A percentile compares a stretch with the other conserved stretches of the same genome.
Conservation (phyloP, 2,888 invertebrate species). For the Troglohyphantes excavatus region DNA sequence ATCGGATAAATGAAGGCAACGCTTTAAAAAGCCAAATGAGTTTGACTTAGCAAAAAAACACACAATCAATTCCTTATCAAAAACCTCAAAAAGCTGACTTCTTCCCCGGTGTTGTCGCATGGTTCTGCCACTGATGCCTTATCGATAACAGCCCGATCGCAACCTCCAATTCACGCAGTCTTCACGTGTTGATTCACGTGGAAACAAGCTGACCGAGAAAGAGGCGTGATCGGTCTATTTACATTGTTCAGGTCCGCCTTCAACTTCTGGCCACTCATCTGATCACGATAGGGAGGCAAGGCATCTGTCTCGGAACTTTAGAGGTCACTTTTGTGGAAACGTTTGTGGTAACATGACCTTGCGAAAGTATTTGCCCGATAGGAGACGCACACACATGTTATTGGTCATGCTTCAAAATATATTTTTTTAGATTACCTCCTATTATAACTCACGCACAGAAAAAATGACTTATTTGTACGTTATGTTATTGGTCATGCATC, state of each 20-base stretch:
- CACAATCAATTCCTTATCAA: not conserved
- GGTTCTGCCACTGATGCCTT: not conserved
- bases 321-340: not conserved
- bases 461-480: too few relatives aligned
- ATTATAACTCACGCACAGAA: too few relatives aligned
- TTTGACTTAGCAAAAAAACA: not conserved
- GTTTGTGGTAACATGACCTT: not conserved
- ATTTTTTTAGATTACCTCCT: not conserved
- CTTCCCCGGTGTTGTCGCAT: not conserved
- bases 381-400: too few relatives aligned
- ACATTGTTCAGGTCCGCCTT: conserved; percentile 29
- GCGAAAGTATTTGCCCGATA: not conserved
- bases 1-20: not conserved
- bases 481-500: too few relatives aligned
- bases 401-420: not conserved
- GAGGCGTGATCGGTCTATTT: conserved; percentile 36
- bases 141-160: conserved; percentile 3
- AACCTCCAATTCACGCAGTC: conserved; percentile 18
- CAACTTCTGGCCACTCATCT: conserved; percentile 42
- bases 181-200: conserved; percentile 47
- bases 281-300: conserved; percentile 31
- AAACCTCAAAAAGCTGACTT: not conserved
- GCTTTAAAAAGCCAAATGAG: not conserved
- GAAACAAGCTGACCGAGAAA: conserved; percentile 21
- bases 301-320: not conserved